phyloP scores from a whole-genome alignment of 2,113 vertebrate genomes.

The Aythya baeri region DNA sequence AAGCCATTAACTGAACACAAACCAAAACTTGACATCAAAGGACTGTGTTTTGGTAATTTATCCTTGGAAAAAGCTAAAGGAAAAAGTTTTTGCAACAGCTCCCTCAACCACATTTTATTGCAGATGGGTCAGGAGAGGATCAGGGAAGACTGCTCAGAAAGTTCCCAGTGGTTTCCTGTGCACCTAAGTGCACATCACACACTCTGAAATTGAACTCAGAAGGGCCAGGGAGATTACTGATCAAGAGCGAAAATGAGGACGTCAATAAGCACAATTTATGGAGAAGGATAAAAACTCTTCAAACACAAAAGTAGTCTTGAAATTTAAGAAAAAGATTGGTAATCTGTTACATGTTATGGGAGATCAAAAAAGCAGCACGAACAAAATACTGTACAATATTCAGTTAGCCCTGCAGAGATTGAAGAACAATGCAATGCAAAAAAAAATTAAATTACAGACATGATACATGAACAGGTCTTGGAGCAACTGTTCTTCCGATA shows the following conservation, averaged over 20 bases:
- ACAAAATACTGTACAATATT: neutral
- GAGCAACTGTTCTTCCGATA: neutral
- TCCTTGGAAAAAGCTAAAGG: neutral
- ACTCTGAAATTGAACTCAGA: accelerated
- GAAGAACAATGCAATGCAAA: neutral
- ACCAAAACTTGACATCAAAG: neutral
- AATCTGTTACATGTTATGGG: neutral
- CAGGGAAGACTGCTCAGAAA: neutral
- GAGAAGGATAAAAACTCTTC: neutral
- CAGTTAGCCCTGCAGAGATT: neutral
- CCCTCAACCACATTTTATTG: neutral
- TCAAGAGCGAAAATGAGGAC: neutral
- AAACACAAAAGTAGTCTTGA: neutral
- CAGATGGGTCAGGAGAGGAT: neutral
- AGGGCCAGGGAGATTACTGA: neutral
- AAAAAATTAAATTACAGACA: neutral
- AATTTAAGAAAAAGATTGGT: neutral
- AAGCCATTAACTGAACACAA: neutral
- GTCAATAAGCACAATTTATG: neutral
- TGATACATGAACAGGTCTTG: neutral
- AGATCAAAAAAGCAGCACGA: neutral
- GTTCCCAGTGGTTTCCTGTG: neutral
- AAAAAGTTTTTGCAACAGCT: neutral
- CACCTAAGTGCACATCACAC: neutral
- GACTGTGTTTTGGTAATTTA: neutral